Evolutionary conservation across 2,113 vertebrate genomes (phyloP), one percentile per base, ranked within the genome.

Genomic region (Forbesichthys agassizii): DNA sequence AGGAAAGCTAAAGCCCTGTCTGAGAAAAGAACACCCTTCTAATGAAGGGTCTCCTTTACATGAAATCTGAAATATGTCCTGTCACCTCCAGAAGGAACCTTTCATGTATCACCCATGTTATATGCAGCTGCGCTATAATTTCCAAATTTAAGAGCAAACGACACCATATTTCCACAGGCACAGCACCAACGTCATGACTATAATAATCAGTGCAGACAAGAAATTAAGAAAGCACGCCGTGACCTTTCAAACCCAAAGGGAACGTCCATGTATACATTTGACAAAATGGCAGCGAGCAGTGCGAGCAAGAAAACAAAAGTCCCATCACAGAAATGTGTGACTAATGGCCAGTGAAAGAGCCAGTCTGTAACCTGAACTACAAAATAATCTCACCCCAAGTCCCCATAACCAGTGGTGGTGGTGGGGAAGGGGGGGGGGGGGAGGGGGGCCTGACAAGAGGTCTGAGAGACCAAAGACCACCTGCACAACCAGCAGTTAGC

Each of bases 281-380:
- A 78, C 65, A 70, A 81, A 88, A 83, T 71, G 68, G 49, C 63
- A 27, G 52, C 75, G 66, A 80, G 70, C 49, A 65, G 79, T 81
- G 65, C 79, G 66, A 11, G 16, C 14, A 47, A 47, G 47, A 48
- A n/a, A 80, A 78, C 27, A 78, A 77, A 78, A 69, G 53, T 67
- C 77, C 80, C 69, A 83, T 84, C 73, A 27, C 62, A 76, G 79
- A 86, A 88, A 86, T 84, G 81, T 85, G 87, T 88, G 79, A 88
- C 86, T 83, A 90, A 90, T 84, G 64, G 73, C 33, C 66, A 56
- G 74, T 80, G 77, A 88, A 86, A 84, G 86, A 86, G 46, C 75
- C 48, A 68, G 71, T 80, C 70, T 80, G 80, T 82, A 89, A 88
- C 84, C 75, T 86, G 77, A 90, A 83, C 84, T 75, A 52, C 51